Evolutionary conservation across 1,140 invertebrate species (phyloP), one percentile per base, ranked within the genome.

Genomic region (Psilanteris sp.): DNA sequence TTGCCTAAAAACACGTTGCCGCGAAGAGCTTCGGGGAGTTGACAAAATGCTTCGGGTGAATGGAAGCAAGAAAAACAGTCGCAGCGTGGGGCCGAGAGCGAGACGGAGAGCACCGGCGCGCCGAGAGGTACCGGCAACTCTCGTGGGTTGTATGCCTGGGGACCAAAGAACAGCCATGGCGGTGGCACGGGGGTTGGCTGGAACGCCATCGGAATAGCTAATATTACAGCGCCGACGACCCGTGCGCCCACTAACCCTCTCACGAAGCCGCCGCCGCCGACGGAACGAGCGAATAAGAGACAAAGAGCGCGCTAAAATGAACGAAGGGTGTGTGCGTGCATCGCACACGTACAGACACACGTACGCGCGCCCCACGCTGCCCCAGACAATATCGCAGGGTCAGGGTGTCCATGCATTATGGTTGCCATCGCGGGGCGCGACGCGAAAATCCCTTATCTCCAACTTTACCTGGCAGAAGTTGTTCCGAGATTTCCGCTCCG

Each of bases 201-300:
- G 54, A 79, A 84, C 81, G 78, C 79, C 68, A 67, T 72, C 73
- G 80, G 83, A 84, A 84, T 84, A 80, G 77, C 79, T 84, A 83
- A 84, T 84, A 82, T 79, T 73, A 52, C 72, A 41, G 31, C 52
- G 43, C 41, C 34, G 31, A 39, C 41, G 52, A 66, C 32, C 32
- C 41, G 57, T 32, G 52, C 62, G 57, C 67, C 31, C 46, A 27
- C 50, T 57, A 57, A 72, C 72, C 55, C 68, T 61, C 68, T 61
- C 72, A 22, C 55, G 14, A 26, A 22, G 11, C 37, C 54, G 41
- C 5, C 32, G 36, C 24, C 36, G 13, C 9, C 18, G 31, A 5
- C 11, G 15, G 18, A n/a, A 9, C 15, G 36, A 15, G 9, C 3
- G 8, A 3, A 57, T 8, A 41, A 52, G 2, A 36, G 26, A 46